Conservation (phyloP, 2,888 invertebrate species). For the Strigamia maritima region DNA sequence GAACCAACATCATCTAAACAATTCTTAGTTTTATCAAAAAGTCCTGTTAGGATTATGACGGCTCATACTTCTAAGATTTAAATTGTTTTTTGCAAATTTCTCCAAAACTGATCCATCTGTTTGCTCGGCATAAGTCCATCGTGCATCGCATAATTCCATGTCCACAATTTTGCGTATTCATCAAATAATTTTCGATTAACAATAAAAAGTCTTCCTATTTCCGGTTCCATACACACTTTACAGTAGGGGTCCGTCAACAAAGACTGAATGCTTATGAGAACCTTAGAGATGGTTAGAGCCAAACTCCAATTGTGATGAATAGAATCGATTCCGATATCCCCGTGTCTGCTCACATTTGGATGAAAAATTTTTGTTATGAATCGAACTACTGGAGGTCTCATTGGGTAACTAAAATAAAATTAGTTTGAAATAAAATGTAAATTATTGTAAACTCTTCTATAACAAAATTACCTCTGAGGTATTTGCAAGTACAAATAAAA, state of each 20-base stretch:
- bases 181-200: conserved; percentile 51
- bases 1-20: no score
- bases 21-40: no score
- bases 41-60: no score
- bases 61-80: not conserved
- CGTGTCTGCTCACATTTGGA: conserved; percentile 91
- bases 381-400: conserved; percentile 84
- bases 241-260: conserved; percentile 51
- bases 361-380: conserved; percentile 91
- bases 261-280: conserved; percentile 45
- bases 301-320: conserved; percentile 96
- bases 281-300: conserved; percentile 79
- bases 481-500: conserved; percentile 88
- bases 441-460: not conserved
- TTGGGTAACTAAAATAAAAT: conserved; percentile 65
- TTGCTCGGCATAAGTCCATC: conserved; percentile 35
- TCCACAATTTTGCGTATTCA: conserved; percentile 52
- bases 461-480: conserved; percentile 56
- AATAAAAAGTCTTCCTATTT: conserved; percentile 51
- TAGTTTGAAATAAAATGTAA: not conserved
- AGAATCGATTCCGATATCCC: conserved; percentile 92
- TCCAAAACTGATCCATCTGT: conserved; percentile 36
- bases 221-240: conserved; percentile 55
- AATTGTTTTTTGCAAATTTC: not conserved
- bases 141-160: conserved; percentile 51